These are phyloP conservation scores for Phaethornis superciliosus DNA, from an alignment of 2,113 vertebrate genomes.

Conservation along the genomic window DNA sequence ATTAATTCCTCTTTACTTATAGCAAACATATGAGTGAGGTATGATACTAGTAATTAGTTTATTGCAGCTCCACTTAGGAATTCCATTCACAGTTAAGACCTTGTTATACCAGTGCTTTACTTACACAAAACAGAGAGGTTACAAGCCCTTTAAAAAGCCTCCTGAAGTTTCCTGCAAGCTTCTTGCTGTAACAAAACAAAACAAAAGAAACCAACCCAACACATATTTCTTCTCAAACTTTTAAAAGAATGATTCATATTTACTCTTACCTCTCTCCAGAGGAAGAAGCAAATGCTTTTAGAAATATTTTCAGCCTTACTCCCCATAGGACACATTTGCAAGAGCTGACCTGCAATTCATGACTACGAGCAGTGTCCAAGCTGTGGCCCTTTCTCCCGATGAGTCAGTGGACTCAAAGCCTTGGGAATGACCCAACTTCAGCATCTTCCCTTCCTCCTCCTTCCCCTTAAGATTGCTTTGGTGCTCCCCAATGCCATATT, in stretches of 20 bases:
- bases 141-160: not conserved
- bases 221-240: not conserved
- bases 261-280: constrained; percentile 19
- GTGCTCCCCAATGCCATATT: not conserved
- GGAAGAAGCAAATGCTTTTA: constrained; percentile 10
- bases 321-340: rapidly evolving
- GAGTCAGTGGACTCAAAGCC: not conserved
- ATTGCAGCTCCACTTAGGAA: constrained; percentile 34
- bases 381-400: not conserved
- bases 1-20: not conserved
- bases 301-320: constrained; percentile 25
- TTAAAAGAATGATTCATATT: not conserved
- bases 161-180: not conserved
- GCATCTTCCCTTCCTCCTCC: not conserved
- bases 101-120: not conserved
- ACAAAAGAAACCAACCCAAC: too few species aligned
- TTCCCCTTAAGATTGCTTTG: not conserved
- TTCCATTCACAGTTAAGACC: not conserved
- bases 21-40: constrained; percentile 16
- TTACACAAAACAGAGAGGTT: not conserved
- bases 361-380: not conserved
- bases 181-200: not conserved
- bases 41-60: constrained; percentile 42
- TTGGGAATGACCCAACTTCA: not conserved
- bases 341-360: not conserved